Base-by-base conservation (phyloP, 2,888 invertebrate species). In the Synergus itoensis region DNA sequence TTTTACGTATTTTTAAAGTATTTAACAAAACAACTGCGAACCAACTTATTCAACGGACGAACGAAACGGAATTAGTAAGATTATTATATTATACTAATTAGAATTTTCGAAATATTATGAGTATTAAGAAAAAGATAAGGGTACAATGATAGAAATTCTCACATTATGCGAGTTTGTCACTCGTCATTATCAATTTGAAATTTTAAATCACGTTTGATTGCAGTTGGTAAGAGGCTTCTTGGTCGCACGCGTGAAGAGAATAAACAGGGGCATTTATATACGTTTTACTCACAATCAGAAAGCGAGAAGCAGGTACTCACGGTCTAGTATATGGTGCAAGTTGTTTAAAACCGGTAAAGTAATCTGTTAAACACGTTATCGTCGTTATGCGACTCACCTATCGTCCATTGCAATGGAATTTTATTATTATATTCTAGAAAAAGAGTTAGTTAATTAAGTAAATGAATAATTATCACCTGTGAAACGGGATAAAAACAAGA, bases 291-390 rank as follows among this genome's bases (percentile, higher is more conserved):
- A 76, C 48, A 79, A 79, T 69, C 43, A 76, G 63, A 79, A 79
- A 64, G 76, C 64, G 64, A 76, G 43, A 64, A 76, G 43, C 21
- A 41, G 45, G 21, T 63, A 75, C 63, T 79, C 41, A 76, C 41
- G 9, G 77, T 78, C 73, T 43, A 62, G 75, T 36, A 53, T 36
- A 11, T 53, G 36, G n/a, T 48, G 73, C 73, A 73, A 69, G 73
- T 73, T 28, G 48, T 73, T 48, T 16, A 73, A 73, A 84, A 75
- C 76, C 80, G 79, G 81, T 79, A 78, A 83, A 86, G 76, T 86
- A 86, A 86, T 86, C 86, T 82, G 76, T 83, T 63, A 76, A 57
- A 86, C 84, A 85, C 79, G 84, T 80, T 83, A 86, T 65, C 57
- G 80, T 82, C 85, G 83, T 85, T 85, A 86, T 78, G 79, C 67